Evolutionary conservation across 2,888 invertebrate genomes (phyloP).

Genomic region (Blera fallax): DNA sequence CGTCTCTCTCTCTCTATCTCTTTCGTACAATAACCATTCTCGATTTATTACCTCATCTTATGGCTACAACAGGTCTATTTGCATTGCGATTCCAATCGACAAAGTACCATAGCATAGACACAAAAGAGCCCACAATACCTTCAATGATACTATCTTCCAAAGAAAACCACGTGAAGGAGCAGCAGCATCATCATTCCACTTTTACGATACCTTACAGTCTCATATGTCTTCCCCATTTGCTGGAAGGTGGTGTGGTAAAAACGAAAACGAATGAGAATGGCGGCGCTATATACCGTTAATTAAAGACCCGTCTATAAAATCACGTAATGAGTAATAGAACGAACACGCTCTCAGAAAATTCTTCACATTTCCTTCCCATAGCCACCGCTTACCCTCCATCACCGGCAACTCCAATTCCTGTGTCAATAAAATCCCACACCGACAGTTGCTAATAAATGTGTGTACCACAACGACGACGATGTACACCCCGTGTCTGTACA

Average conservation of each 20-base stretch:
- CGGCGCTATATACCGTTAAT: slow-evolving; percentile 54
- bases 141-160: neutral
- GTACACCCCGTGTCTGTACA: neutral
- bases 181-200: slow-evolving; percentile 40
- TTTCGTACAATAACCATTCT: slow-evolving; percentile 29
- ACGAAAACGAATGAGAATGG: neutral
- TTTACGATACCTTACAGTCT: slow-evolving; percentile 59
- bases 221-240: slow-evolving; percentile 42
- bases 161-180: neutral
- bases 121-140: slow-evolving; percentile 11
- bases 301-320: slow-evolving; percentile 66
- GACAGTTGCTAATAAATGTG: slow-evolving; percentile 43
- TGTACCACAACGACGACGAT: neutral
- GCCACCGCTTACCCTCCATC: neutral
- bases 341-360: slow-evolving; percentile 24
- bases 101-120: slow-evolving; percentile 21
- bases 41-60: slow-evolving; percentile 67
- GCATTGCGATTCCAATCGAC: slow-evolving; percentile 66
- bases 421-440: slow-evolving; percentile 49
- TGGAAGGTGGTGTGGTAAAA: slow-evolving; percentile 1
- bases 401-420: slow-evolving; percentile 1
- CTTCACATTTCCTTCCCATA: neutral
- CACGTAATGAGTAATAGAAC: slow-evolving; percentile 68
- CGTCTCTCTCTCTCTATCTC: neutral
- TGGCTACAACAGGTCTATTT: slow-evolving; percentile 64